These are phyloP conservation scores for Nesometra sesokonis DNA, from an alignment of 35 echinoderm and acorn worm genomes.

Conservation along the genomic window DNA sequence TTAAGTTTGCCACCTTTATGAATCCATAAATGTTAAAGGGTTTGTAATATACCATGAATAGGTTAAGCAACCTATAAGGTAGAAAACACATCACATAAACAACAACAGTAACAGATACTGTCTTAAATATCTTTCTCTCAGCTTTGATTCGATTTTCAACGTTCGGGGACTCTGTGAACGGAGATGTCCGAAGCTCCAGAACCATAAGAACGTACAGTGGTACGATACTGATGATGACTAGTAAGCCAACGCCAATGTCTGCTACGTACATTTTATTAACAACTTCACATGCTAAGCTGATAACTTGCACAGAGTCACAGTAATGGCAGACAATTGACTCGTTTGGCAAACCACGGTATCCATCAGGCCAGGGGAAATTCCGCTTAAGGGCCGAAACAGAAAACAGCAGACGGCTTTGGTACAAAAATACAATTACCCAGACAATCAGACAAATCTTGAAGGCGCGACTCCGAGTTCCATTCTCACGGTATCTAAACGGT, in stretches of 20 bases:
- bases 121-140: not conserved
- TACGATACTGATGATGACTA: not conserved
- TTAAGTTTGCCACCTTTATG: not conserved
- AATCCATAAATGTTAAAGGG: not conserved
- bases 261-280: not conserved
- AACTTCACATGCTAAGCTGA: not conserved
- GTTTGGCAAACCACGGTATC: not conserved
- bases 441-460: not conserved
- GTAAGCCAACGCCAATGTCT: not conserved
- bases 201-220: not conserved
- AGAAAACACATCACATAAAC: not conserved
- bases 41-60: not conserved
- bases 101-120: not conserved
- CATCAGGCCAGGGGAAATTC: not conserved
- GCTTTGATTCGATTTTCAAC: not conserved
- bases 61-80: not conserved
- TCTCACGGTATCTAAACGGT: not conserved
- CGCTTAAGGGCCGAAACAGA: not conserved
- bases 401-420: not conserved
- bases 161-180: not conserved
- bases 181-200: not conserved
- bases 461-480: not conserved
- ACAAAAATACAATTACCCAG: not conserved
- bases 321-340: not conserved
- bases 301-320: not conserved